Evolutionary conservation across 37 sponge, comb jelly and placozoan species (phyloP).

Genomic region (Axinella damicornis): DNA sequence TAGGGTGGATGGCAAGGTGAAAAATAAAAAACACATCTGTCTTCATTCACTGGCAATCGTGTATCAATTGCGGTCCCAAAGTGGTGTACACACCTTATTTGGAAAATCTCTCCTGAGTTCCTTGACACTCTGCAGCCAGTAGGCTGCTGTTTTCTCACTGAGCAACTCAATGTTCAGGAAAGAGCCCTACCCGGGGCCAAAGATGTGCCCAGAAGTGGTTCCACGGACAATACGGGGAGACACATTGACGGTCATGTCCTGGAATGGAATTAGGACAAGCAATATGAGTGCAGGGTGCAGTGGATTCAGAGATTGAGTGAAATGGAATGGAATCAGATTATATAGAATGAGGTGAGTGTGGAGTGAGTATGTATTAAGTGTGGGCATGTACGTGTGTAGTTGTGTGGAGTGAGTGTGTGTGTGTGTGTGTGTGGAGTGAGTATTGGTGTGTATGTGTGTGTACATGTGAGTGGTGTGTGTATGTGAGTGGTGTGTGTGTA

Average conservation of each 20-base stretch:
- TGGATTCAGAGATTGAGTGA: no score
- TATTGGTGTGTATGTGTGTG: no score
- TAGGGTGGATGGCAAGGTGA: neutral
- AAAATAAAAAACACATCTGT: no score
- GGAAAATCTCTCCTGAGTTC: conserved; percentile 95
- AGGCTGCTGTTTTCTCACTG: conserved; percentile 96
- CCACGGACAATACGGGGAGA: conserved; percentile 96
- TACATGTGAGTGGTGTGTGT: no score
- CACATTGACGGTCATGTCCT: conserved; percentile 94
- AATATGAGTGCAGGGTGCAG: neutral
- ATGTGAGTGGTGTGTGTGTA: no score
- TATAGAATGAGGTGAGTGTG: no score
- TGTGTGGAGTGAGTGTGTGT: no score
- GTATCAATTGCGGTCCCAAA: no score
- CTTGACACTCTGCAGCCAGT: conserved; percentile 90
- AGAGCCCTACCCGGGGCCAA: conserved; percentile 92
- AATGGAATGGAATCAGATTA: no score
- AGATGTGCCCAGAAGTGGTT: conserved; percentile 85
- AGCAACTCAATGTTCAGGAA: conserved; percentile 98
- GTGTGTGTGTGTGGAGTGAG: no score
- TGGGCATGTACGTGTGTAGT: no score
- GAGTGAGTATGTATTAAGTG: conserved; percentile 86
- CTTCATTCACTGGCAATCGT: no score
- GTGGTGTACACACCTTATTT: conserved; percentile 72
- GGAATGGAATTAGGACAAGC: neutral